Conservation (phyloP, 2,888 invertebrate species). For the Cacoxenus indagator region DNA sequence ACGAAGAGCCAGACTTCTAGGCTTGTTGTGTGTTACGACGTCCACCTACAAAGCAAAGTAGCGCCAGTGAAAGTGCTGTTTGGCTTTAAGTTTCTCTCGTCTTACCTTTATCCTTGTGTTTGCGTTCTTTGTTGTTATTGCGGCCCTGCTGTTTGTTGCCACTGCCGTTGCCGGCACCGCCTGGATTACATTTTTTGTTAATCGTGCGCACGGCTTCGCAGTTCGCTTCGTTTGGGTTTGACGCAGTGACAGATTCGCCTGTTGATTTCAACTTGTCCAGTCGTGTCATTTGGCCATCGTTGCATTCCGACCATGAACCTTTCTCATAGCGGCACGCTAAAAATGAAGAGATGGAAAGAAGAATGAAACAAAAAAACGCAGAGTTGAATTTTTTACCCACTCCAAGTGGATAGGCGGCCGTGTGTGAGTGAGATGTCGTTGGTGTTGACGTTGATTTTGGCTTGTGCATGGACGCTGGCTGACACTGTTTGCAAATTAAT, state of each 20-base stretch:
- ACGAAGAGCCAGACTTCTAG: conserved; percentile 12
- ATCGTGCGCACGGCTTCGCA: conserved; percentile 85
- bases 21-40: conserved; percentile 43
- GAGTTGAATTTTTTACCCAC: too few relatives aligned
- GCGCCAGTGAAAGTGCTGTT: neutral
- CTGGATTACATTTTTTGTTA: conserved; percentile 87
- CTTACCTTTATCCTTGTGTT: conserved; percentile 73
- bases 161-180: conserved; percentile 75
- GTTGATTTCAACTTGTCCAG: conserved; percentile 85
- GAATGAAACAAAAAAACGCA: neutral
- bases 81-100: neutral
- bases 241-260: conserved; percentile 75
- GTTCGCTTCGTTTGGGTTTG: conserved; percentile 34
- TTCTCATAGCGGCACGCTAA: conserved; percentile 89
- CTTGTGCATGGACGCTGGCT: neutral
- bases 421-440: neutral
- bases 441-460: neutral
- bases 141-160: conserved; percentile 82
- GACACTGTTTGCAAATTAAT: neutral
- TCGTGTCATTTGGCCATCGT: conserved; percentile 84
- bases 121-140: conserved; percentile 65
- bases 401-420: too few relatives aligned
- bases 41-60: conserved; percentile 31
- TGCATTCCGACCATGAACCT: conserved; percentile 89
- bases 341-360: conserved; percentile 1